Conservation (phyloP, 1,140 invertebrate genomes). For the Ericerus pela region DNA sequence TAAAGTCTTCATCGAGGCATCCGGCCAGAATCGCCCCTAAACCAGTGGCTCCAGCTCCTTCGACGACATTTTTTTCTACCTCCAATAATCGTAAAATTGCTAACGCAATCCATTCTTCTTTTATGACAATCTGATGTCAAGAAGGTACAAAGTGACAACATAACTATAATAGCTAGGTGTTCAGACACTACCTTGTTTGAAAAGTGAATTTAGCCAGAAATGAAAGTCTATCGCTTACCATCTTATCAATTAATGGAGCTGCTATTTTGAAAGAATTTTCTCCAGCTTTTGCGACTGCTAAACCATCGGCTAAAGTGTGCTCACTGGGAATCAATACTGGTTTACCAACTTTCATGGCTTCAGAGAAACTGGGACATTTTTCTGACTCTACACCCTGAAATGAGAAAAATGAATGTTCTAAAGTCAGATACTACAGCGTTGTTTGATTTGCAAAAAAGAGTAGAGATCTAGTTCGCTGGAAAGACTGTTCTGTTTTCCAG, state of each 20-base stretch:
- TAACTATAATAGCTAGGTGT: neutral
- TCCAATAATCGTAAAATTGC: conserved; percentile 75
- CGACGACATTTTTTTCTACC: conserved; percentile 82
- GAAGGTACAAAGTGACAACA: too few species aligned
- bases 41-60: conserved; percentile 77
- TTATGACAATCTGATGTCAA: conserved; percentile 44
- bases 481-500: too few species aligned
- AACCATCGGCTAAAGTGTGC: conserved; percentile 75
- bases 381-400: conserved; percentile 79
- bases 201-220: neutral
- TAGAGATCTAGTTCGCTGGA: neutral
- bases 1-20: conserved; percentile 63
- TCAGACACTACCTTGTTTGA: neutral
- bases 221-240: conserved; percentile 37
- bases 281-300: conserved; percentile 78
- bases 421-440: neutral
- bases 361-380: conserved; percentile 66
- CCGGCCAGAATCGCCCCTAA: conserved; percentile 74
- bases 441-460: neutral
- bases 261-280: conserved; percentile 75
- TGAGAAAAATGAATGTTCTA: too few species aligned
- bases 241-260: conserved; percentile 59
- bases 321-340: conserved; percentile 50
- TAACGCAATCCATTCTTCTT: conserved; percentile 74
- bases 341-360: conserved; percentile 52